Conservation (phyloP, 2,888 invertebrate species). For the Thera britannica region DNA sequence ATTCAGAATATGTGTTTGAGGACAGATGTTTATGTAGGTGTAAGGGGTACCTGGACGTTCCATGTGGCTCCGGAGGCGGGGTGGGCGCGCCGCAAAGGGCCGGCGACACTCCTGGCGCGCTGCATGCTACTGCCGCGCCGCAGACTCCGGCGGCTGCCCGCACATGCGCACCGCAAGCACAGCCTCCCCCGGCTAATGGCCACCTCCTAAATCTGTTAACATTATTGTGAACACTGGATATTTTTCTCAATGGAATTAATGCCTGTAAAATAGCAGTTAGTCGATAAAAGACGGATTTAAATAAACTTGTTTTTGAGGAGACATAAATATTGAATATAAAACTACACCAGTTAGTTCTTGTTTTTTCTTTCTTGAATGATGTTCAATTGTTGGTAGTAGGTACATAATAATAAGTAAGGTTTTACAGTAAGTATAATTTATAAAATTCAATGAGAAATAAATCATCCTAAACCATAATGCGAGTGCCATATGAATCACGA, state of each 20-base stretch:
- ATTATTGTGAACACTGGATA: conserved; percentile 46
- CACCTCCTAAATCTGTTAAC: conserved; percentile 61
- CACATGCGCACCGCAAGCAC: conserved; percentile 65
- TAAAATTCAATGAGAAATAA: no score
- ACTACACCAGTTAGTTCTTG: no score
- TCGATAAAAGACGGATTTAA: no score
- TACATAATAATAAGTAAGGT: no score
- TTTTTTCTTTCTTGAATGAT: no score
- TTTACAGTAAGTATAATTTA: no score
- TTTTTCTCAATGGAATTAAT: conserved; percentile 31
- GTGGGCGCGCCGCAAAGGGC: conserved; percentile 88
- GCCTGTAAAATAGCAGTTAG: conserved; percentile 1
- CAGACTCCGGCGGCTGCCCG: conserved; percentile 31
- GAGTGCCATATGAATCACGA: no score
- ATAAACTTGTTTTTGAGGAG: no score
- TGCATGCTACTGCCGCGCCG: conserved; percentile 73
- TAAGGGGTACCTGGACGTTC: conserved; percentile 88
- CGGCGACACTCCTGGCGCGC: conserved; percentile 82
- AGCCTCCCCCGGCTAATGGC: conserved; percentile 64
- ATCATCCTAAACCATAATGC: no score
- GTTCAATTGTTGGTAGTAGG: no score
- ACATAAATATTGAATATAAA: no score
- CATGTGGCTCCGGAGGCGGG: conserved; percentile 93
- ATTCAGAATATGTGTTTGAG: not conserved
- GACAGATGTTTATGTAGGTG: not conserved